These are phyloP conservation scores for Chloropsis hardwickii DNA, from an alignment of 2,113 vertebrate species.

Conservation along the genomic window DNA sequence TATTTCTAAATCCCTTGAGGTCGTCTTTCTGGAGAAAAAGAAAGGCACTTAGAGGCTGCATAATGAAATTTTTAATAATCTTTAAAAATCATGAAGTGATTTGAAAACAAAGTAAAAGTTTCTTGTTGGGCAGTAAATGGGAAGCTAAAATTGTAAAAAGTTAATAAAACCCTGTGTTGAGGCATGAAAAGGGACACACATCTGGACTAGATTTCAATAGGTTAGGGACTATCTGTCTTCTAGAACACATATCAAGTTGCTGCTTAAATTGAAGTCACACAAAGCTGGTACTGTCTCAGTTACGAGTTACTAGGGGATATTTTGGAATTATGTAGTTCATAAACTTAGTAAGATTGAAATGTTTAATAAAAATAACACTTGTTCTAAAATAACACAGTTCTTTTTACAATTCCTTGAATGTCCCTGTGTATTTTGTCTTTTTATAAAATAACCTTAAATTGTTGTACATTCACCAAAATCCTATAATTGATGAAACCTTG, in stretches of 20 bases:
- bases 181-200: background rate
- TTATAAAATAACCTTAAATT: background rate
- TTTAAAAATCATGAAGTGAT: background rate
- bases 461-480: background rate
- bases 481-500: background rate
- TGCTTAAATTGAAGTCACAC: background rate
- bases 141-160: background rate
- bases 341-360: background rate
- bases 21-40: background rate
- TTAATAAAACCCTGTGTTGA: background rate
- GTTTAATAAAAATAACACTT: background rate
- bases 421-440: background rate
- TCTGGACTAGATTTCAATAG: background rate
- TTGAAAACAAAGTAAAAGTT: background rate
- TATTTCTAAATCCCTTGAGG: background rate
- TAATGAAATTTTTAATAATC: background rate
- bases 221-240: background rate
- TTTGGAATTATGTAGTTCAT: background rate
- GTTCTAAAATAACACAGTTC: background rate
- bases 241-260: background rate
- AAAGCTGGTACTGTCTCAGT: background rate
- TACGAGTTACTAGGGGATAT: background rate
- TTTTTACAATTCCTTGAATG: background rate
- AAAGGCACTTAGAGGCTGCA: rapidly evolving
- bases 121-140: background rate